Percentiles rank a stretch among this genome's conserved stretches.
Conservation (phyloP, 1,140 invertebrate species). For the Tribolium madens region DNA sequence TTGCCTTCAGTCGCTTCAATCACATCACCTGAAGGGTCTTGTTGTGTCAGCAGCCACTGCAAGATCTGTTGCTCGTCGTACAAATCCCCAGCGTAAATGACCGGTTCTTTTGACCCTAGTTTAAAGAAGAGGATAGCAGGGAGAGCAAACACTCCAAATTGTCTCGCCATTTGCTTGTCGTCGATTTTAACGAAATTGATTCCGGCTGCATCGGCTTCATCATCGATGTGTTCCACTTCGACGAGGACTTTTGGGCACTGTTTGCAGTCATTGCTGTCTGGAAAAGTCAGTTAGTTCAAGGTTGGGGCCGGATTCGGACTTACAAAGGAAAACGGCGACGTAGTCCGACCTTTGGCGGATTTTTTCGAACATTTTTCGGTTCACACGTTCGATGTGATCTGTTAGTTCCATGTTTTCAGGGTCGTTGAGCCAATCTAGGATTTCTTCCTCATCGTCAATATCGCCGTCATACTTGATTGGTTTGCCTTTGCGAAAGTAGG, state of each 20-base stretch:
- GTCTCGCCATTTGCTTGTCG: constrained; percentile 87
- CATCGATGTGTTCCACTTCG: constrained; percentile 94
- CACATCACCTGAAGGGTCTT: constrained; percentile 89
- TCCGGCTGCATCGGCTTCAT: constrained; percentile 91
- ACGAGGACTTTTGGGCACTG: constrained; percentile 89
- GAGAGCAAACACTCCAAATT: constrained; percentile 88
- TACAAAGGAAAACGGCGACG: constrained; percentile 95
- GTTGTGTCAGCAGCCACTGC: constrained; percentile 90
- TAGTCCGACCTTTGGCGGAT: constrained; percentile 91
- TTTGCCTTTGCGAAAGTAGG: constrained; percentile 92
- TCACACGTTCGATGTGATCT: constrained; percentile 93
- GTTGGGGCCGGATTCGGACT: constrained; percentile 64
- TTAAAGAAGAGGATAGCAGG: constrained; percentile 93
- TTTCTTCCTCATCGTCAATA: constrained; percentile 93
- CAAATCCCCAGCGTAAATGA: constrained; percentile 93
- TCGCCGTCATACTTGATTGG: constrained; percentile 93
- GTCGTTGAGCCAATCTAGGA: constrained; percentile 93
- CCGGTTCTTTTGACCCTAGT: constrained; percentile 87
- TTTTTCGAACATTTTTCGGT: constrained; percentile 93
- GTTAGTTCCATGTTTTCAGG: constrained; percentile 95
- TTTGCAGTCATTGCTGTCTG: constrained; percentile 94
- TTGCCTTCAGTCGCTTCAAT: constrained; percentile 91
- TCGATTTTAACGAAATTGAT: constrained; percentile 95
- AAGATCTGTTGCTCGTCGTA: constrained; percentile 91
- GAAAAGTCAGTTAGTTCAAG: constrained; percentile 64